phyloP scores from a whole-genome alignment of 2,113 vertebrate species.

The Saimiri boliviensis region DNA sequence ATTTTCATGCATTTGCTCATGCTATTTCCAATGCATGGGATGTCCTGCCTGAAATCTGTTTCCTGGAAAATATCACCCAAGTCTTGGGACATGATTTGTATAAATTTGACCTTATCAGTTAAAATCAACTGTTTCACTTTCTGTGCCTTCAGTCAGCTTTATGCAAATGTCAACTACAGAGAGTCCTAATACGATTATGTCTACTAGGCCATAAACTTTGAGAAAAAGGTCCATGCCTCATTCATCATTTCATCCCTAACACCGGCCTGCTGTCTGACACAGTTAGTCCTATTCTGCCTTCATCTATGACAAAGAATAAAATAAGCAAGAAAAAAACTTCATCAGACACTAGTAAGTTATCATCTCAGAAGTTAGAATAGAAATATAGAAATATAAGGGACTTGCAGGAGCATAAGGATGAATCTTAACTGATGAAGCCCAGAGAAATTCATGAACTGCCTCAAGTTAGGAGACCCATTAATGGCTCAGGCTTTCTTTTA shows the following conservation, averaged over 20 bases:
- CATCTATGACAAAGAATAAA: background rate
- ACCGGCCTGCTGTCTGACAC: background rate
- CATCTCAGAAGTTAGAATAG: background rate
- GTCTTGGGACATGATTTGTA: background rate
- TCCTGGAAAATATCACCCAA: background rate
- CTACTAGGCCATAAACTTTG: background rate
- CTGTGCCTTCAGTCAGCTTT: background rate
- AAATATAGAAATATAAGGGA: background rate
- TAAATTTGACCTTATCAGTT: background rate
- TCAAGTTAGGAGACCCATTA: background rate
- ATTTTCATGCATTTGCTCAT: background rate
- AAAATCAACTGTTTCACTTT: conserved; percentile 1
- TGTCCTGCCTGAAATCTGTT: background rate
- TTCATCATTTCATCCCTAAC: background rate
- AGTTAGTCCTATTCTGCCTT: background rate
- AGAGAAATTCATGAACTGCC: background rate
- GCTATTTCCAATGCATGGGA: background rate
- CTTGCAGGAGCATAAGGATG: background rate
- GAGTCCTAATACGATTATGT: background rate
- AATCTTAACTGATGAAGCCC: background rate
- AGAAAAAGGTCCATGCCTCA: background rate
- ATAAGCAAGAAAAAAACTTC: background rate
- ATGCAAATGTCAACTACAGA: background rate
- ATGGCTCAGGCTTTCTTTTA: background rate
- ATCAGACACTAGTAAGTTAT: background rate